A percentile compares a stretch with the other conserved stretches of the same genome.
phyloP scores from a whole-genome alignment of 1,140 invertebrate genomes.

The Paraescarpia echinospica region DNA sequence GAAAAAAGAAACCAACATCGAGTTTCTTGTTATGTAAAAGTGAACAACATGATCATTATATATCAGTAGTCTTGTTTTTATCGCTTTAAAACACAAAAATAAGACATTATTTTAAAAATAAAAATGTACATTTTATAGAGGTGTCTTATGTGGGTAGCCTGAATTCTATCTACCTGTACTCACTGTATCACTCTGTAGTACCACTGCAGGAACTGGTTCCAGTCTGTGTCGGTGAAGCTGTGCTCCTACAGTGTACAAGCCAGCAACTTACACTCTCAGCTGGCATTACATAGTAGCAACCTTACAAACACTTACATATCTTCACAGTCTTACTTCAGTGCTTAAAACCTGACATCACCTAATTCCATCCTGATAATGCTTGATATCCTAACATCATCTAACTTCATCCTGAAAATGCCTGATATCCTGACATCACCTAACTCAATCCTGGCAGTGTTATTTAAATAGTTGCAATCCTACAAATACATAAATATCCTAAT shows the following conservation, averaged over 20 bases:
- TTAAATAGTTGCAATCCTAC: not conserved
- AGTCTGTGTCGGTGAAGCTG: slow-evolving; percentile 66
- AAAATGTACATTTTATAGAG: not conserved
- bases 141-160: not conserved
- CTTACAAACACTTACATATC: not conserved
- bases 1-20: too few relatives aligned
- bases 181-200: slow-evolving; percentile 72
- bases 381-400: too few relatives aligned
- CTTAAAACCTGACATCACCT: too few relatives aligned
- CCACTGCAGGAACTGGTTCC: slow-evolving; percentile 81
- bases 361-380: too few relatives aligned
- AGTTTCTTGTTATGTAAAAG: too few relatives aligned
- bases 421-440: too few relatives aligned
- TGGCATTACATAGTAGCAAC: not conserved
- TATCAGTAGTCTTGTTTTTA: not conserved
- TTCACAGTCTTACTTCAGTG: too few relatives aligned
- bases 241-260: not conserved
- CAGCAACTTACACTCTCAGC: not conserved
- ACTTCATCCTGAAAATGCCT: too few relatives aligned
- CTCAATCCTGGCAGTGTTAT: too few relatives aligned
- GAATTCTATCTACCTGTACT: slow-evolving; percentile 30
- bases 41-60: too few relatives aligned
- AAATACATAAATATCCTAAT: not conserved
- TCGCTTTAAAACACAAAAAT: not conserved
- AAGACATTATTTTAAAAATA: not conserved